These are phyloP conservation scores for Anolis sagrei DNA, from an alignment of 2,113 vertebrate genomes.

Conservation along the genomic window DNA sequence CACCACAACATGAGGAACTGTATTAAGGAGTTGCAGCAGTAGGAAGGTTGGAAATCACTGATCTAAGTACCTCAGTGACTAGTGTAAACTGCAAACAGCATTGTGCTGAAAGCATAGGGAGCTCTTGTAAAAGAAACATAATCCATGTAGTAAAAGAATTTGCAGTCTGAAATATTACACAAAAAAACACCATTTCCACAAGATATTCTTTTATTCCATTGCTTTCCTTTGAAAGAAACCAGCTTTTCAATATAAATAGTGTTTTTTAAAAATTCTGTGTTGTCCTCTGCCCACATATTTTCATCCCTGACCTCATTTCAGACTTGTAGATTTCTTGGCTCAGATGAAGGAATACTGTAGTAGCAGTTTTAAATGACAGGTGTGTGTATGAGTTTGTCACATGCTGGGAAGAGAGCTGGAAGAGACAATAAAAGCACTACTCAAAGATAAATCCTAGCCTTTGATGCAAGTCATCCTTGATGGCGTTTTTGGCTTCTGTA, in stretches of 20 bases:
- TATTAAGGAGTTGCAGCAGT: too few species aligned
- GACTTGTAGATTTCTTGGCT: conserved; percentile 11
- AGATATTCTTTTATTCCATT: not conserved
- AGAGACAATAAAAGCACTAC: conserved; percentile 19
- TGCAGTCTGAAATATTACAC: not conserved
- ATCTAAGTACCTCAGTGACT: not conserved
- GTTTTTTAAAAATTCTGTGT: conserved; percentile 29
- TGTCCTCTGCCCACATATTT: not conserved
- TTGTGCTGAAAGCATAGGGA: not conserved
- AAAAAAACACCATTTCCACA: not conserved
- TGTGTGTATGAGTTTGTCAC: not conserved
- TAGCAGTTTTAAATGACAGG: conserved; percentile 13
- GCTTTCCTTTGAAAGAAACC: not conserved
- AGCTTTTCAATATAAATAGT: not conserved
- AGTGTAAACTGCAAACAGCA: not conserved
- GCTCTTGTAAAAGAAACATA: not conserved
- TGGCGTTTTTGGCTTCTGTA: not conserved
- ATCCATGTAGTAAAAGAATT: not conserved
- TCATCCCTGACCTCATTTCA: not conserved
- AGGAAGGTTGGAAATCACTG: too few species aligned
- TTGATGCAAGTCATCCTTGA: not conserved
- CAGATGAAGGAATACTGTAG: not conserved
- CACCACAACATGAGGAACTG: too few species aligned
- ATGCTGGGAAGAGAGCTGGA: not conserved
- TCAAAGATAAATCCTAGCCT: conserved; percentile 15